These are phyloP conservation scores for Petrolisthes manimaculis DNA, from an alignment of 2,888 invertebrate genomes.

Conservation along the genomic window DNA sequence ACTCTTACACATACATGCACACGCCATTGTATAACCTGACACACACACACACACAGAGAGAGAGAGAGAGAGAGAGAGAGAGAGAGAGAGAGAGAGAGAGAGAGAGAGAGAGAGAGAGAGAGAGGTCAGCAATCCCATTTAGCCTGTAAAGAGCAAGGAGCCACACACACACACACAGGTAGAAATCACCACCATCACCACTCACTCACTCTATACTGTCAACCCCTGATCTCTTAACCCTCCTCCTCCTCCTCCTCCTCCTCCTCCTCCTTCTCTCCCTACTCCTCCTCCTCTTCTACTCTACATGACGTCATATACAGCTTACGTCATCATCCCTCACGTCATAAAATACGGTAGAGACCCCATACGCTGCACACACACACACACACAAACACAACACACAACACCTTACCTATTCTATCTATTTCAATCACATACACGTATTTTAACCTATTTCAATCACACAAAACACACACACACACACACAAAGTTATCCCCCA, in stretches of 20 bases:
- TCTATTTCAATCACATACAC: too few relatives aligned
- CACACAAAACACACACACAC: too few relatives aligned
- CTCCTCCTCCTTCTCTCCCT: not conserved
- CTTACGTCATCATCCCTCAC: too few relatives aligned
- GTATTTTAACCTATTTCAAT: too few relatives aligned
- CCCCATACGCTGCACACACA: too few relatives aligned
- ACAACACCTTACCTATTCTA: too few relatives aligned
- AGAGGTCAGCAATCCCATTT: not conserved
- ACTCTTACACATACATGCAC: not conserved
- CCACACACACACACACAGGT: not conserved
- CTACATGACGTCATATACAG: too few relatives aligned
- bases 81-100: slow-evolving; percentile 13
- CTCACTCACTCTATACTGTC: not conserved
- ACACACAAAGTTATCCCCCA: too few relatives aligned
- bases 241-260: not conserved
- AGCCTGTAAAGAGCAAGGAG: too few relatives aligned
- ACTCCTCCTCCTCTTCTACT: not conserved
- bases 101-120: slow-evolving; percentile 5
- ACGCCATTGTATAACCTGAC: not conserved
- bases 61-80: slow-evolving; percentile 12
- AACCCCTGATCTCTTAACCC: not conserved
- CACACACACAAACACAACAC: too few relatives aligned
- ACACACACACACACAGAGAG: not conserved
- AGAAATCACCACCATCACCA: not conserved
- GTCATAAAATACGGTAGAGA: too few relatives aligned